These are phyloP conservation scores for Chymomyza fuscimana DNA, from an alignment of 2,888 invertebrate genomes.

Conservation along the genomic window DNA sequence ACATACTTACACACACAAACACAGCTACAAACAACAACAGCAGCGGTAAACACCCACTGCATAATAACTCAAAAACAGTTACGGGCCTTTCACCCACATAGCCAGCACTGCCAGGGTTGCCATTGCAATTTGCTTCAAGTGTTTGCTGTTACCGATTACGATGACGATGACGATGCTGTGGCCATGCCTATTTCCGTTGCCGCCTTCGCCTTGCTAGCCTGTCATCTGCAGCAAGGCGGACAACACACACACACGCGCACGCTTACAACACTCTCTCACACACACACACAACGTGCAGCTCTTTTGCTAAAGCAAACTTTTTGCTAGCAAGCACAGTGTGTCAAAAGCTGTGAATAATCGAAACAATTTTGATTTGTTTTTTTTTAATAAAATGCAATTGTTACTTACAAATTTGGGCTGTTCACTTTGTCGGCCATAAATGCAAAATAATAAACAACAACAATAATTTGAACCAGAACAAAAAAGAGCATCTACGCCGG, in stretches of 20 bases:
- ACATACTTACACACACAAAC: constrained; percentile 26
- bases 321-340: constrained; percentile 40
- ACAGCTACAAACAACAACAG: constrained; percentile 30
- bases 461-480: too few species aligned
- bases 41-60: constrained; percentile 56
- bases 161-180: not conserved
- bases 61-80: constrained; percentile 79
- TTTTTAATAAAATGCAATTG: too few species aligned
- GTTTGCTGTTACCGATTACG: constrained; percentile 15
- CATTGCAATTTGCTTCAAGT: constrained; percentile 65
- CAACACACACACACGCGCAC: constrained; percentile 28
- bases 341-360: not conserved
- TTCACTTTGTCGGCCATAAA: too few species aligned
- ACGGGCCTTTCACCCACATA: not conserved
- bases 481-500: too few species aligned
- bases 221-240: constrained; percentile 54
- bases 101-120: constrained; percentile 9
- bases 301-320: constrained; percentile 60
- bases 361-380: not conserved
- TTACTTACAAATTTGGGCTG: too few species aligned
- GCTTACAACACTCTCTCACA: constrained; percentile 18
- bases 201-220: constrained; percentile 56
- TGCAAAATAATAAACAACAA: too few species aligned
- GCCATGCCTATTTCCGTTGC: not conserved
- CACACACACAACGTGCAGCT: constrained; percentile 42